Conservation (phyloP, 2,797 vertebrate species). For the Molossus molossus region DNA sequence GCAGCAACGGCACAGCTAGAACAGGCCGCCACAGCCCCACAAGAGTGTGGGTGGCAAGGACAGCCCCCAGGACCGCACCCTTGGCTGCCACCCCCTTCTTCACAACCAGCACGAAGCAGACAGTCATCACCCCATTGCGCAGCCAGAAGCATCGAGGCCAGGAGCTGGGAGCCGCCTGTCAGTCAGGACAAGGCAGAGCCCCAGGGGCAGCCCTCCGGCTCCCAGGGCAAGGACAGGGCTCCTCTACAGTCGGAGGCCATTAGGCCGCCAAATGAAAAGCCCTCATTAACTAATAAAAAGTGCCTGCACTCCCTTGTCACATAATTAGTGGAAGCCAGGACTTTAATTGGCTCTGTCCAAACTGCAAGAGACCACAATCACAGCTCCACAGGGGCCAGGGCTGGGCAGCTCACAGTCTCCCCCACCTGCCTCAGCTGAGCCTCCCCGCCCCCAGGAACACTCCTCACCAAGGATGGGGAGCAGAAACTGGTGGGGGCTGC, state of each 20-base stretch:
- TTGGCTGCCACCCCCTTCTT: not conserved
- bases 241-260: not conserved
- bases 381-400: not conserved
- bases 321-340: not conserved
- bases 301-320: not conserved
- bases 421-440: not conserved
- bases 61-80: not conserved
- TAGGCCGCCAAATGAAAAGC: not conserved
- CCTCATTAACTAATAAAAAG: not conserved
- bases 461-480: not conserved
- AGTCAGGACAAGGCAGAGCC: not conserved
- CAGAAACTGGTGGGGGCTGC: not conserved
- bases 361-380: not conserved
- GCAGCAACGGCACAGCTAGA: fast-evolving
- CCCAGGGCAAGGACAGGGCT: not conserved
- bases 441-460: not conserved
- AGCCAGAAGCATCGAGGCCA: not conserved
- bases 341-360: not conserved
- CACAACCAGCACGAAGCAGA: not conserved
- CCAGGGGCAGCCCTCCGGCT: not conserved
- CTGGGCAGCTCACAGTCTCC: not conserved
- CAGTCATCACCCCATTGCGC: not conserved
- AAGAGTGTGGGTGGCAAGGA: not conserved
- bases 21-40: not conserved
- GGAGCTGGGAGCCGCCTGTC: not conserved